Conservation (phyloP, 2,888 invertebrate species). For the Plagodis pulveraria region DNA sequence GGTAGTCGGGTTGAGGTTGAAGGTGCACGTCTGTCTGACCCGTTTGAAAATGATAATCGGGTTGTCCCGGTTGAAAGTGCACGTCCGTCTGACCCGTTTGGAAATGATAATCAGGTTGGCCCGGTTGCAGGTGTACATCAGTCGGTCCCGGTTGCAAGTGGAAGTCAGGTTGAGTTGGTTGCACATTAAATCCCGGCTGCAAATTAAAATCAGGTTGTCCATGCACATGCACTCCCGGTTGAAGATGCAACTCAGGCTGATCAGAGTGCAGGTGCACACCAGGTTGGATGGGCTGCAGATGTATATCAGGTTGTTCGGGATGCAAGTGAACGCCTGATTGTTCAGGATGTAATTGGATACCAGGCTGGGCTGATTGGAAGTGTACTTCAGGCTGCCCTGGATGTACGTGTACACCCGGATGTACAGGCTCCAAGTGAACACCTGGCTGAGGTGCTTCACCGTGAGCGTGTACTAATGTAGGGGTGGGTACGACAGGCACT, state of each 20-base stretch:
- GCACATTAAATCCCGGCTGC: constrained; percentile 30
- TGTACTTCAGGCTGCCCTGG: constrained; percentile 28
- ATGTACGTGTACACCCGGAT: constrained; percentile 38
- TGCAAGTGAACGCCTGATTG: constrained; percentile 36
- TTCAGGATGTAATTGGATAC: constrained; percentile 35
- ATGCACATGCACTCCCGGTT: constrained; percentile 32
- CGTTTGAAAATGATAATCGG: constrained; percentile 26
- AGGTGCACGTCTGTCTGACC: constrained; percentile 25
- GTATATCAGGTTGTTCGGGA: constrained; percentile 33
- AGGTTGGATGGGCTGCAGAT: constrained; percentile 27
- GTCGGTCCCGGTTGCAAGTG: constrained; percentile 30
- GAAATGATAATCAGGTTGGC: constrained; percentile 30
- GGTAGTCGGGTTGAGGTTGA: constrained; percentile 29
- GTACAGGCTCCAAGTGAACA: constrained; percentile 41
- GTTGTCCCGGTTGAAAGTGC: constrained; percentile 21
- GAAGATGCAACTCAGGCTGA: constrained; percentile 39
- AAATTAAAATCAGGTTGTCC: constrained; percentile 32
- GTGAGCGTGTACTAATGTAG: constrained; percentile 45
- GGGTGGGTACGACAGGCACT: constrained; percentile 50
- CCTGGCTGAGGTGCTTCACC: constrained; percentile 40
- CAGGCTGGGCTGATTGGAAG: constrained; percentile 33
- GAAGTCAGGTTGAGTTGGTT: constrained; percentile 32
- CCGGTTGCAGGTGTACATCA: constrained; percentile 26
- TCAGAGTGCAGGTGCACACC: constrained; percentile 35
- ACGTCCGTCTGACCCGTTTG: constrained; percentile 27